Evolutionary conservation across 2,113 vertebrate species (phyloP).

Genomic region (Ciconia boyciana): DNA sequence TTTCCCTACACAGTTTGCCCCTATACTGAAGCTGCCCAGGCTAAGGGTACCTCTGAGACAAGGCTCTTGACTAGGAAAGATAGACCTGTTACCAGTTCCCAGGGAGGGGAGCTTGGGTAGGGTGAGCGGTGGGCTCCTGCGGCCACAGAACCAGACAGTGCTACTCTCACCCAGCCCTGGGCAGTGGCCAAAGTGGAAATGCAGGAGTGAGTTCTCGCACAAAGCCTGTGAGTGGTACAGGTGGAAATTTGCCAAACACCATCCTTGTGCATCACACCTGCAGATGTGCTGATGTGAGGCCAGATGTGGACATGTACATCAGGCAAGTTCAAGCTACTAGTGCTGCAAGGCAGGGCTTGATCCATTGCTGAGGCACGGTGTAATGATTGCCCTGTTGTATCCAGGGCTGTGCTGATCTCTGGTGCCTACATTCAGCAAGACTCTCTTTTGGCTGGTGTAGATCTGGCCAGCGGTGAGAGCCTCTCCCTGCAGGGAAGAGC

Average conservation of each 20-base stretch:
- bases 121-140: background rate
- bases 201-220: background rate
- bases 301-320: background rate
- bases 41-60: background rate
- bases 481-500: background rate
- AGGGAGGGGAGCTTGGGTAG: background rate
- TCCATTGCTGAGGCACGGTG: background rate
- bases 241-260: background rate
- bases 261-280: fast-evolving
- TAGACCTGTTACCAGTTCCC: background rate
- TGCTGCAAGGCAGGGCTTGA: background rate
- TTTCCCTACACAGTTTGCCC: background rate
- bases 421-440: background rate
- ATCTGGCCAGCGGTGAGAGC: background rate
- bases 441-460: background rate
- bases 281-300: background rate
- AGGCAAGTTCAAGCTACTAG: background rate
- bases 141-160: background rate
- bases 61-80: background rate
- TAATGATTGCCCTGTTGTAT: background rate
- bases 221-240: background rate
- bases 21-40: background rate
- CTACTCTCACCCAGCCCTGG: background rate
- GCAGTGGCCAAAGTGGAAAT: background rate
- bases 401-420: background rate